These are phyloP conservation scores for Tympanoctomys barrerae DNA, from an alignment of 2,797 vertebrate species.

Conservation along the genomic window DNA sequence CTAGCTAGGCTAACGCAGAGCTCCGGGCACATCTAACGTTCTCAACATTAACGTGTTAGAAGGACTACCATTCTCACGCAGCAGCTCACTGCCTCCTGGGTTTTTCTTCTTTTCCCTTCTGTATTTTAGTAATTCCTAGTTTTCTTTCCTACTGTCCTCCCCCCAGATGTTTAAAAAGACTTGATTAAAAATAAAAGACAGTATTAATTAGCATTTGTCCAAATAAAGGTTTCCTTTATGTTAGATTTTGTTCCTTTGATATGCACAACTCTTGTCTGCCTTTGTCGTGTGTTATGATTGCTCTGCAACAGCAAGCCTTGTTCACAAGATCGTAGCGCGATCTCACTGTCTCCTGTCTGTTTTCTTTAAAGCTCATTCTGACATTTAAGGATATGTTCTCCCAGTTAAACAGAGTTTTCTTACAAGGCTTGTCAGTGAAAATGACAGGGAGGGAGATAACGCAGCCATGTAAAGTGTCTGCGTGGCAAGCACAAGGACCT, in stretches of 20 bases:
- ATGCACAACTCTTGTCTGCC: neutral
- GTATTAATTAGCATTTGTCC: conserved; percentile 92
- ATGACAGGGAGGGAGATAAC: neutral
- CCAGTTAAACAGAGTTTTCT: neutral
- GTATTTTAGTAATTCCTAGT: conserved; percentile 28
- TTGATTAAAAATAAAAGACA: conserved; percentile 92
- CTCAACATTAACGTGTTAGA: no score
- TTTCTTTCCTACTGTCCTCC: conserved; percentile 59
- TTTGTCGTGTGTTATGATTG: conserved; percentile 73
- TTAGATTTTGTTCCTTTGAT: conserved; percentile 76
- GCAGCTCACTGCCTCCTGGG: conserved; percentile 86
- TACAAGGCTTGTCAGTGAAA: neutral
- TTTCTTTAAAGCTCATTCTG: neutral
- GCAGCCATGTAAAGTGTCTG: no score
- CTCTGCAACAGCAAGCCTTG: conserved; percentile 63
- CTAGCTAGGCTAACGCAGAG: conserved; percentile 86
- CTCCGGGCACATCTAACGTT: conserved; percentile 76
- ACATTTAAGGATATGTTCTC: conserved; percentile 16
- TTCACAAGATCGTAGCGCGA: conserved; percentile 79
- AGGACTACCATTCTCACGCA: conserved; percentile 53
- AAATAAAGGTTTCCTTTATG: conserved; percentile 83
- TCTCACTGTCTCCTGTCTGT: conserved; percentile 38
- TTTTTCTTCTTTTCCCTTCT: neutral
- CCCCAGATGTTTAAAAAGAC: conserved; percentile 81
- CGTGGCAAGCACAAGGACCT: no score